Percentiles rank a stretch among this genome's conserved stretches.
phyloP scores from a whole-genome alignment of 1,140 invertebrate genomes.

The Trichonephila clavata region DNA sequence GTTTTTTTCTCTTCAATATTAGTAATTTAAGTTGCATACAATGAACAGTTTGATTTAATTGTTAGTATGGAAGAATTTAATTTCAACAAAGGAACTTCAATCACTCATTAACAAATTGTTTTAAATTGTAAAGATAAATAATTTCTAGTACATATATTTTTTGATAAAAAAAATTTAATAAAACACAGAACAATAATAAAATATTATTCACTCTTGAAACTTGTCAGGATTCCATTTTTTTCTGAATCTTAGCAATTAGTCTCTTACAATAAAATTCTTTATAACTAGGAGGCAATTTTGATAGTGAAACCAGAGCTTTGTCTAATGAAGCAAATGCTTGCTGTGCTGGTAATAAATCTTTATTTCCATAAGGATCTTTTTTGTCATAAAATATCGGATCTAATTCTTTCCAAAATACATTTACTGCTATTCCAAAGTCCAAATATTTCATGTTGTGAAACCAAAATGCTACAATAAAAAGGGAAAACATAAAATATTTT shows the following conservation, averaged over 20 bases:
- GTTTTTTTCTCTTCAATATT: too few relatives aligned
- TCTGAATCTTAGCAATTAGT: slow-evolving; percentile 79
- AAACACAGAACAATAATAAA: too few relatives aligned
- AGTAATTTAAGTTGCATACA: too few relatives aligned
- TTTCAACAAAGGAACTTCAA: too few relatives aligned
- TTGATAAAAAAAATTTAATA: too few relatives aligned
- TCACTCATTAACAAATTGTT: too few relatives aligned
- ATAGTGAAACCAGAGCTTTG: slow-evolving; percentile 82
- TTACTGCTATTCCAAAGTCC: slow-evolving; percentile 84
- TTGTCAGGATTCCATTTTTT: slow-evolving; percentile 45
- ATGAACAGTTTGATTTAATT: too few relatives aligned
- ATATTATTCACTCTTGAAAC: not conserved
- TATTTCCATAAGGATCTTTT: slow-evolving; percentile 85
- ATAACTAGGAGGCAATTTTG: slow-evolving; percentile 83
- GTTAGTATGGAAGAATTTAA: too few relatives aligned
- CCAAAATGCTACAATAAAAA: slow-evolving; percentile 83
- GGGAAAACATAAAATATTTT: too few relatives aligned
- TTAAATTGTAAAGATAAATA: too few relatives aligned
- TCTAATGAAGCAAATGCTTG: slow-evolving; percentile 82
- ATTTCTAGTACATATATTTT: too few relatives aligned
- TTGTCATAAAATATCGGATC: slow-evolving; percentile 82
- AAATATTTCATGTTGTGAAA: slow-evolving; percentile 84
- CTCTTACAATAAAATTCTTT: slow-evolving; percentile 82
- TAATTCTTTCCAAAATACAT: slow-evolving; percentile 84
- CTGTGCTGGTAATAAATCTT: slow-evolving; percentile 82